Percentiles rank a stretch among this genome's conserved stretches.
phyloP scores from a whole-genome alignment of 2,888 invertebrate genomes.

The Tolmerus cingulatus region DNA sequence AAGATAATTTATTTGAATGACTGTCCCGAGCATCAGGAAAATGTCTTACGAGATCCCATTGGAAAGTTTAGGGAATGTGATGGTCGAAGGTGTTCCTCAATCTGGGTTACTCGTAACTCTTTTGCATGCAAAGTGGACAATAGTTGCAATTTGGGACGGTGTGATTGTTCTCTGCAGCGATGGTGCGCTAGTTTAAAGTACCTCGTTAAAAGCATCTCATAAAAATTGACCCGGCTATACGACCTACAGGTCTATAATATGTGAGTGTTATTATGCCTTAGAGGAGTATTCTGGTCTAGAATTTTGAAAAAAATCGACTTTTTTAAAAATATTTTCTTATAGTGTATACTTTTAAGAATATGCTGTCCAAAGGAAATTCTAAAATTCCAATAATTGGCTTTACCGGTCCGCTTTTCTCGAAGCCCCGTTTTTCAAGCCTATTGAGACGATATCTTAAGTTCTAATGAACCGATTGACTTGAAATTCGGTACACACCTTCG shows the following conservation, averaged over 20 bases:
- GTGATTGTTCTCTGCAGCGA: background rate
- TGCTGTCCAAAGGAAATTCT: too few relatives aligned
- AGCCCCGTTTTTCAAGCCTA: too few relatives aligned
- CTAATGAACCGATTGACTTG: too few relatives aligned
- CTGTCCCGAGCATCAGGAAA: background rate
- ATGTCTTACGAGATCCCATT: background rate
- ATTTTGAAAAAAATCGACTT: too few relatives aligned
- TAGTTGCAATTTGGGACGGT: background rate
- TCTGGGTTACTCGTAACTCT: background rate
- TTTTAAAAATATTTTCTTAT: too few relatives aligned
- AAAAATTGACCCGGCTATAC: background rate
- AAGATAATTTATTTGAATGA: background rate
- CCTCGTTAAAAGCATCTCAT: background rate
- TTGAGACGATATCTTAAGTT: too few relatives aligned
- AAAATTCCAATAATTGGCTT: too few relatives aligned
- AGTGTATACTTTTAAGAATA: too few relatives aligned
- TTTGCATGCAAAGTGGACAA: background rate
- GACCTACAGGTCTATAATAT: background rate
- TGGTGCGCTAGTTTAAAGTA: background rate
- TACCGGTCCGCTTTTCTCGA: too few relatives aligned
- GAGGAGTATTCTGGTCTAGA: too few relatives aligned
- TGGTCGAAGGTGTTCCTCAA: background rate
- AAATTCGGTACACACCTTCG: too few relatives aligned
- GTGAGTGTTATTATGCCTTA: background rate
- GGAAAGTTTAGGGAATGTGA: background rate